These are phyloP conservation scores for Whitmania pigra DNA, from an alignment of 1,140 invertebrate species.

Conservation along the genomic window DNA sequence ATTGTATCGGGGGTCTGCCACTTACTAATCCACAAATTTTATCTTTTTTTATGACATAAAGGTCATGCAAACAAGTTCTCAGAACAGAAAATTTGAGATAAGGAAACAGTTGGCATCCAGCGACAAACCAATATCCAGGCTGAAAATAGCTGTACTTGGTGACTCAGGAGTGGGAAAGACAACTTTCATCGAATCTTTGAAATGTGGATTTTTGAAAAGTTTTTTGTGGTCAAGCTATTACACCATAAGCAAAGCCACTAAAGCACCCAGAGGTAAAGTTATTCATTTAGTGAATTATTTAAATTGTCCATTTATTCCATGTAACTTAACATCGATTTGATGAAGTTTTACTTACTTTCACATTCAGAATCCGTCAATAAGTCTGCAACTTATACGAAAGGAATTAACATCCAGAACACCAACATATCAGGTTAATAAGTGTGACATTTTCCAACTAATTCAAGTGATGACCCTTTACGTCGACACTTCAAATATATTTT, in stretches of 20 bases:
- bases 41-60: background rate
- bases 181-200: conserved; percentile 58
- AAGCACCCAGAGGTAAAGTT: background rate
- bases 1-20: background rate
- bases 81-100: conserved; percentile 2
- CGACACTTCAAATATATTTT: no score
- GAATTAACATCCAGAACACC: conserved; percentile 8
- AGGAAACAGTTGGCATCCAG: conserved; percentile 52
- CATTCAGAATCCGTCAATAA: background rate
- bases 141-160: conserved; percentile 65
- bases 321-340: background rate
- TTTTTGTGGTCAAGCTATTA: conserved; percentile 31
- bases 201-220: conserved; percentile 41
- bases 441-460: background rate
- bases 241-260: conserved; percentile 2
- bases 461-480: no score
- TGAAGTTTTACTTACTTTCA: background rate
- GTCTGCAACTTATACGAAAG: background rate
- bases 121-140: conserved; percentile 50
- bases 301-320: background rate
- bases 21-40: background rate
- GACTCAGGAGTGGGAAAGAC: conserved; percentile 65
- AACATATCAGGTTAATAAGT: background rate
- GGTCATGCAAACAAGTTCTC: background rate
- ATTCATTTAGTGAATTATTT: background rate